Evolutionary conservation across 2,113 vertebrate species (phyloP).

Genomic region (Cinclus cinclus): DNA sequence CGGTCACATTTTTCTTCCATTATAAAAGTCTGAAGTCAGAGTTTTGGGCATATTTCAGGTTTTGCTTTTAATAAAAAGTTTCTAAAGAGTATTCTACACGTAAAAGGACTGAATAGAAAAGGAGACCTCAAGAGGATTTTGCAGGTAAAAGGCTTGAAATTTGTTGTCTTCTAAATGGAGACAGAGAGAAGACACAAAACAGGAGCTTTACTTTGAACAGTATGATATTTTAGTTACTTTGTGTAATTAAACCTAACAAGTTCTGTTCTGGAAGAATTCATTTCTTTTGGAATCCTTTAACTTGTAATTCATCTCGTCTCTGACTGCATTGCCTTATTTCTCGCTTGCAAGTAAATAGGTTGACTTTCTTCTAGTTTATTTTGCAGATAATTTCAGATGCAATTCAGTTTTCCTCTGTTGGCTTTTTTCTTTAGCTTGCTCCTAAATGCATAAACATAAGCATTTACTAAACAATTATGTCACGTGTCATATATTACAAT

Average conservation of each 20-base stretch:
- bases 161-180: not conserved
- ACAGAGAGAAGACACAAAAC: not conserved
- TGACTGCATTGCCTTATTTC: not conserved
- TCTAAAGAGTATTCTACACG: not conserved
- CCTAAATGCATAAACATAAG: not conserved
- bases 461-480: not conserved
- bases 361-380: not conserved
- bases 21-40: not conserved
- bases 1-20: not conserved
- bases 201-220: not conserved
- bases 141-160: not conserved
- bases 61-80: not conserved
- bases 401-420: not conserved
- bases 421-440: not conserved
- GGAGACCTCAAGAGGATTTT: not conserved
- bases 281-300: not conserved
- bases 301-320: not conserved
- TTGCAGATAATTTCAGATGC: not conserved
- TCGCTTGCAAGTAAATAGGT: not conserved
- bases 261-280: not conserved
- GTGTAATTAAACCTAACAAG: not conserved
- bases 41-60: not conserved
- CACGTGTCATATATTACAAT: not conserved
- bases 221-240: not conserved
- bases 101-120: not conserved